Evolutionary conservation across 2,888 invertebrate species (phyloP), one percentile per base, ranked within the genome.

Genomic region (Nebria brevicollis): DNA sequence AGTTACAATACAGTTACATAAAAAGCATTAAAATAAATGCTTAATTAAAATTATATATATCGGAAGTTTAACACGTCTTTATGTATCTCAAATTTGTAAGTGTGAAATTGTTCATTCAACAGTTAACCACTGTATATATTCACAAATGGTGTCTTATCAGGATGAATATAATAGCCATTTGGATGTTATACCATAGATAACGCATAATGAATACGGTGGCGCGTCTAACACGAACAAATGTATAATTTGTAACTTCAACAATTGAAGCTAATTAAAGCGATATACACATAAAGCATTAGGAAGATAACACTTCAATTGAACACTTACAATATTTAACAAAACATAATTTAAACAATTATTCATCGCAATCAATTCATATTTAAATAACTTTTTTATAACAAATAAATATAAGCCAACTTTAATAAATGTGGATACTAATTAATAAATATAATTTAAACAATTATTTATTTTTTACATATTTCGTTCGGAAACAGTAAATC

Each of bases 71-170:
- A 34, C 34, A 34, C 34, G 34, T 34, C 34, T 34, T 34, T 54
- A 8, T 54, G 13, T 54, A 54, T 54, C 54, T 11, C 2, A 54
- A 54, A 54, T 54, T 54, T 1, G 54, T 54, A 54, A 54, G 54
- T 6, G 54, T 54, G 54, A 54, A 54, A 54, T 8, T 13, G 54
- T 13, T 54, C 54, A 54, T 54, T 54, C 54, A 54, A 54, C 54
- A 54, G 54, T 54, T 54, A 54, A 54, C 54, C 54, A 54, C 54
- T 54, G 54, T 11, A 54, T 54, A 13, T 54, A 54, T 54, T 54
- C 54, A 54, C 54, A 54, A 54, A 54, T 54, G 54, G 54, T 54
- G 54, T 54, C 54, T 54, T 54, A 54, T 54, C 54, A 54, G 54
- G 54, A 54, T 54, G 54, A 8, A 54, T 54, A 54, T 54, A 54